Base-by-base conservation (phyloP, 2,113 vertebrate genomes). In the Tylochromis polylepis region DNA sequence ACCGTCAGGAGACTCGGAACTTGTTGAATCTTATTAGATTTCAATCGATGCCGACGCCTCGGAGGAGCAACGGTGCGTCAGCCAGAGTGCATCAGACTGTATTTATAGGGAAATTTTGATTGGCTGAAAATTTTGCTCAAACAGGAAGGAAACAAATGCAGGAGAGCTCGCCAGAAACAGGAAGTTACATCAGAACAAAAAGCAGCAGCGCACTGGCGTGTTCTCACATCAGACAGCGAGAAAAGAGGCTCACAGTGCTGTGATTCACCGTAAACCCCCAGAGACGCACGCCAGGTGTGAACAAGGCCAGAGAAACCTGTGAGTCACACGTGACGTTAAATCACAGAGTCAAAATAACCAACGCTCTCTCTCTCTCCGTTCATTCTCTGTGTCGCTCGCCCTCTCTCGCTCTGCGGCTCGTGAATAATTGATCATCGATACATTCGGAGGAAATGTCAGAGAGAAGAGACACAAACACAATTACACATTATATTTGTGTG, bases 361-460 rank as follows among this genome's bases (percentile, higher is more conserved):
- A 70, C 58, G 6, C 8, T 6, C 20, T 15, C 41, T 43, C 62
- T 53, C 49, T 82, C 77, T 53, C 18, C 59, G 67, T 41, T 72
- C 60, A 4, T 8, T 10, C 56, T 49, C 57, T 38, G 7, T 38
- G 65, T 3, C 11, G 34, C 11, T 56, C 43, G 46, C 22, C 83
- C 34, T 29, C 58, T 81, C 31, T 84, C 60, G 11, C 55, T 31
- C 15, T 31, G 78, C 18, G 10, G 31, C 83, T 85, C 0, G 24
- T 94, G 46, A 92, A 90, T 92, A 81, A 92, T 92, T 90, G 65
- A 92, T 27, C 62, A 79, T 87, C 79, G 38, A 67, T 34, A 78
- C 59, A 38, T 89, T 90, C 55, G 88, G 81, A 88, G 87, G 70
- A 92, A 93, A 92, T 92, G 91, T 91, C 87, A 91, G 81, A 5